Conservation (phyloP, 2,888 invertebrate genomes). For the Acleris laterana region DNA sequence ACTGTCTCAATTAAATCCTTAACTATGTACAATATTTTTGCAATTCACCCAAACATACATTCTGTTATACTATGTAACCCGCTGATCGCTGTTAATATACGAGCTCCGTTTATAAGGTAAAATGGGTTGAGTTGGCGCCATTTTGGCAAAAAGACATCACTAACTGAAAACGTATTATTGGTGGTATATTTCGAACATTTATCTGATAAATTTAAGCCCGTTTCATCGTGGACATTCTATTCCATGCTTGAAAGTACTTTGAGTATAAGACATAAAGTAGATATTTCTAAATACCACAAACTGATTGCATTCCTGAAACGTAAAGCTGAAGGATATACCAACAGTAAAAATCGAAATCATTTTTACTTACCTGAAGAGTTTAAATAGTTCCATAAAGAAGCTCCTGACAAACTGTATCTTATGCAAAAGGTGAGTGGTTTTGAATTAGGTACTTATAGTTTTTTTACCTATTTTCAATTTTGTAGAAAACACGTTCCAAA, state of each 20-base stretch:
- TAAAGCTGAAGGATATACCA: conserved; percentile 11
- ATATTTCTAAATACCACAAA: conserved; percentile 28
- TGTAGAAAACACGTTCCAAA: too few species aligned
- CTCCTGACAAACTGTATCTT: conserved; percentile 23
- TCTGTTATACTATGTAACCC: too few species aligned
- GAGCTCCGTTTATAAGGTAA: too few species aligned
- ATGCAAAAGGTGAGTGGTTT: too few species aligned
- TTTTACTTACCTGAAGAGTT: conserved; percentile 25
- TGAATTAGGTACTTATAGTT: too few species aligned
- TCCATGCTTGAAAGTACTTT: conserved; percentile 32
- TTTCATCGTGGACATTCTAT: conserved; percentile 25
- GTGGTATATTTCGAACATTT: conserved; percentile 30
- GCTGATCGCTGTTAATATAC: too few species aligned
- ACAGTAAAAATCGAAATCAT: conserved; percentile 26
- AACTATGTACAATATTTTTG: too few species aligned
- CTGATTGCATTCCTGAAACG: conserved; percentile 18
- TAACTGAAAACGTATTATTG: conserved; percentile 9
- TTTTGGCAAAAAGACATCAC: background rate
- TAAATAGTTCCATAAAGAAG: conserved; percentile 28
- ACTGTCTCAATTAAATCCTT: too few species aligned
- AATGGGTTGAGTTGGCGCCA: too few species aligned
- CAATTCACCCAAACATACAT: too few species aligned
- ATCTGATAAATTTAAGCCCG: conserved; percentile 26
- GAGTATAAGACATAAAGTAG: conserved; percentile 25
- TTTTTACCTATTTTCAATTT: too few species aligned